Conservation (phyloP, 2,888 invertebrate genomes). For the Orthosia gracilis region DNA sequence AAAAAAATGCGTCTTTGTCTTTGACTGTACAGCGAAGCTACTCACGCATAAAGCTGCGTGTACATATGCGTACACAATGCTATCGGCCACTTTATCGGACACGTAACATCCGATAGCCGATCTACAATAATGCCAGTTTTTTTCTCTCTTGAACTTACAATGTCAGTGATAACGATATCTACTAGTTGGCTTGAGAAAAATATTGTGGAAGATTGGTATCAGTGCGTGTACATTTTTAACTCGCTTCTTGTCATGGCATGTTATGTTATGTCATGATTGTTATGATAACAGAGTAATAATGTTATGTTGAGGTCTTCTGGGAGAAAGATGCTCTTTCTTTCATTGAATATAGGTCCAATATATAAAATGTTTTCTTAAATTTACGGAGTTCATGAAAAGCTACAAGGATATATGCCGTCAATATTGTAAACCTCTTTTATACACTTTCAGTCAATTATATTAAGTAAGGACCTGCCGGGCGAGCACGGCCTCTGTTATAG, state of each 20-base stretch:
- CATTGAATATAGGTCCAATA: not conserved
- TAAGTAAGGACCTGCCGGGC: too few relatives aligned
- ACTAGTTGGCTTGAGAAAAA: slow-evolving; percentile 32
- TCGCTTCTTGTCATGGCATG: not conserved
- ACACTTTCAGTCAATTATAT: too few relatives aligned
- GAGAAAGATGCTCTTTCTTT: not conserved
- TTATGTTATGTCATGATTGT: too few relatives aligned
- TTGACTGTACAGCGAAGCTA: slow-evolving; percentile 39
- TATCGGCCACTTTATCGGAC: slow-evolving; percentile 68
- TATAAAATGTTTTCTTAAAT: not conserved
- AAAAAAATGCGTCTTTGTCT: slow-evolving; percentile 18
- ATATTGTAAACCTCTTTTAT: too few relatives aligned
- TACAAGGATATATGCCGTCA: too few relatives aligned
- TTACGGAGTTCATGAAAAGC: too few relatives aligned
- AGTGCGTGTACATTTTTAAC: not conserved
- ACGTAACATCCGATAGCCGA: slow-evolving; percentile 65
- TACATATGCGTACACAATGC: slow-evolving; percentile 64
- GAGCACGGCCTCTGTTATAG: too few relatives aligned
- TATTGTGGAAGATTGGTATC: slow-evolving; percentile 29
- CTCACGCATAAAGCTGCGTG: slow-evolving; percentile 44
- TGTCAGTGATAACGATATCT: slow-evolving; percentile 57
- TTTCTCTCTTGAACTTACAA: slow-evolving; percentile 60
- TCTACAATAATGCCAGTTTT: slow-evolving; percentile 58
- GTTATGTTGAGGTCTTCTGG: not conserved
- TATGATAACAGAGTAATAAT: not conserved